Evolutionary conservation across 2,113 vertebrate species (phyloP).

Genomic region (Aegotheles bennettii): DNA sequence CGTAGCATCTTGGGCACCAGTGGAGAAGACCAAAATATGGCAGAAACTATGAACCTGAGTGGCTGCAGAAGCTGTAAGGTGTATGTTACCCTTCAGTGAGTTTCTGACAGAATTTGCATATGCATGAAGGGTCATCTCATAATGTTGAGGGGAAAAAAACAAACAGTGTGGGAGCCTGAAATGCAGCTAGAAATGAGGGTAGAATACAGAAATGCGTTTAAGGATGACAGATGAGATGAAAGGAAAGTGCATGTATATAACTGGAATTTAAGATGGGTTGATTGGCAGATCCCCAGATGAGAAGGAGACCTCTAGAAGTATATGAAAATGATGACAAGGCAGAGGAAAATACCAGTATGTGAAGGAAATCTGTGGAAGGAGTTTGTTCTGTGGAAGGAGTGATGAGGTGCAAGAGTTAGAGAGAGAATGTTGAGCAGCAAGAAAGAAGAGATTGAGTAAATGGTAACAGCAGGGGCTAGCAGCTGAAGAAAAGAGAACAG

Average conservation of each 20-base stretch:
- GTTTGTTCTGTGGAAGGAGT: neutral
- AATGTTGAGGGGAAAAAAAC: constrained; percentile 7
- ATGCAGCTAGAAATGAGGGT: constrained; percentile 29
- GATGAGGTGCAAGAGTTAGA: neutral
- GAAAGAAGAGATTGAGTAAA: neutral
- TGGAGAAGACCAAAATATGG: constrained; percentile 28
- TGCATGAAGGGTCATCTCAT: constrained; percentile 60
- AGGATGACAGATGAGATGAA: constrained; percentile 53
- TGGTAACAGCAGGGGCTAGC: neutral
- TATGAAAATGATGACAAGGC: neutral
- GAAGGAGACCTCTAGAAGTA: constrained; percentile 28
- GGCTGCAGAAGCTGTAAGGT: constrained; percentile 31
- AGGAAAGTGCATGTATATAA: neutral
- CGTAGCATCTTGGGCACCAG: neutral
- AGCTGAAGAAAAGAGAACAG: neutral
- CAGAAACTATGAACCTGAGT: constrained; percentile 17
- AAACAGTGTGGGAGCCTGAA: constrained; percentile 1
- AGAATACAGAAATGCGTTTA: constrained; percentile 11
- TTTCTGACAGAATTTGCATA: constrained; percentile 63
- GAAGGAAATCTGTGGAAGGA: neutral
- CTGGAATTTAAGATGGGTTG: constrained; percentile 34
- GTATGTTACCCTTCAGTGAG: constrained; percentile 57
- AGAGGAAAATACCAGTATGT: neutral
- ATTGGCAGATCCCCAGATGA: constrained; percentile 41
- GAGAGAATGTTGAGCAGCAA: neutral